phyloP scores from a whole-genome alignment of 2,888 invertebrate genomes.

The Netelia melanura region DNA sequence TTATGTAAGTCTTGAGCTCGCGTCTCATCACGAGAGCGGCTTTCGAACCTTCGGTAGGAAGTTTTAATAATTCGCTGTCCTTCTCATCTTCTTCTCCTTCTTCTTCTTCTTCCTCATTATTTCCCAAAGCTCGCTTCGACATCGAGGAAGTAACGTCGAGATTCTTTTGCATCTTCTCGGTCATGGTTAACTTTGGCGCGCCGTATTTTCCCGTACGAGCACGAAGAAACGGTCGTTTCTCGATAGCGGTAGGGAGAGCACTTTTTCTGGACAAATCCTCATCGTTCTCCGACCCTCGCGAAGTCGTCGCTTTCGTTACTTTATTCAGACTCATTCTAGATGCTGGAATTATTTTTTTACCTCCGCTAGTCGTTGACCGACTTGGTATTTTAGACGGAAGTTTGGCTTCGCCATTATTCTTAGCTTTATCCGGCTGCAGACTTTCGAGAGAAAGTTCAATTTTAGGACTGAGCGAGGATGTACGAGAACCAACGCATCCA shows the following conservation, averaged over 20 bases:
- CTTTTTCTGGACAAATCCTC: conserved; percentile 17
- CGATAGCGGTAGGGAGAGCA: not conserved
- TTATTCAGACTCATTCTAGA: conserved; percentile 34
- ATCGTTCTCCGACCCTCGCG: conserved; percentile 1
- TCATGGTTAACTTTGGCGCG: conserved; percentile 41
- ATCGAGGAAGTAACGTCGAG: not conserved
- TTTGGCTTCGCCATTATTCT: not conserved
- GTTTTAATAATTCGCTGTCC: conserved; percentile 52
- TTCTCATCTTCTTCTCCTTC: not conserved
- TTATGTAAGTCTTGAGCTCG: conserved; percentile 75
- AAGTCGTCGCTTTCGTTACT: conserved; percentile 13
- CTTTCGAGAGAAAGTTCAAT: conserved; percentile 49
- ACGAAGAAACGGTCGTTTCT: conserved; percentile 54
- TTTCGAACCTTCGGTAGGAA: conserved; percentile 69
- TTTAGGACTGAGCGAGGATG: conserved; percentile 55
- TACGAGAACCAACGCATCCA: conserved; percentile 23
- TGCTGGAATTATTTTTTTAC: conserved; percentile 23
- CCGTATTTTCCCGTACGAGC: conserved; percentile 63
- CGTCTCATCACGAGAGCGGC: conserved; percentile 72
- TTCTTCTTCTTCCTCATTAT: not conserved
- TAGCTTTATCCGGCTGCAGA: conserved; percentile 7
- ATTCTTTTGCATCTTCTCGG: conserved; percentile 14
- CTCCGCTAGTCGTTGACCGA: conserved; percentile 3
- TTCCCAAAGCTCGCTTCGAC: conserved; percentile 14
- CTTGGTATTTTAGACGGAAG: conserved; percentile 26